Evolutionary conservation across 2,113 vertebrate genomes (phyloP), one percentile per base, ranked within the genome.

Genomic region (Microtus richardsoni): DNA sequence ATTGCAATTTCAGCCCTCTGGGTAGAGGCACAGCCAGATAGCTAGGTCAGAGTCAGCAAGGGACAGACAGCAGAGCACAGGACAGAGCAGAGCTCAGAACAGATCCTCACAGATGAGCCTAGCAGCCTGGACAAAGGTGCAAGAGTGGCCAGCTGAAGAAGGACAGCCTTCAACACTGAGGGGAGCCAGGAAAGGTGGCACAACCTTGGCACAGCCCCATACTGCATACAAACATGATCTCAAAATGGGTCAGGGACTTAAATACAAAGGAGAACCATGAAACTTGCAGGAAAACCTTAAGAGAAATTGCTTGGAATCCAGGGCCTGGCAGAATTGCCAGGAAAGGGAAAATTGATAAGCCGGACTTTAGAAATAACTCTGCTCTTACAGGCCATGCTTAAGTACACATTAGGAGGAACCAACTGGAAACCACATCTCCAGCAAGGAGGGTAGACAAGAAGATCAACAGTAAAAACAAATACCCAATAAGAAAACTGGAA

Each of bases 241-340:
- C 0, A 0, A 49, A 87, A 30, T 5, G 14, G 19, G 41, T 19
- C 9, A 5, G 6, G 28, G 87, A 52, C 41, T n/a, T 30, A 54
- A 3, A 6, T 0, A 17, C 0, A 44, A 90, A 82, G 41, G 26
- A 71, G 64, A 84, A 70, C 58, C 0, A 9, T 2, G 9, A 47
- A 47, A 5, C 54, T 5, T 64, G 17, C 1, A 49, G 44, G 41
- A 30, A 33, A 68, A 8, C 22, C 39, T 33, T 0, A 28, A 62
- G 44, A 83, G 85, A 39, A 66, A 66, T 39, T 5, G 60, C 19
- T 68, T 7, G 3, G 54, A 58, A 54, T 68, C 11, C 0, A 36
- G 5, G 5, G n/a, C 47, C 5, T 3, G 71, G 74, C 0, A 4
- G 39, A 47, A n/a, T 7, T 17, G 14, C 49, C 3, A 2, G 24